These are phyloP conservation scores for Cephus rjabovi DNA, from an alignment of 2,888 invertebrate species.

Conservation along the genomic window DNA sequence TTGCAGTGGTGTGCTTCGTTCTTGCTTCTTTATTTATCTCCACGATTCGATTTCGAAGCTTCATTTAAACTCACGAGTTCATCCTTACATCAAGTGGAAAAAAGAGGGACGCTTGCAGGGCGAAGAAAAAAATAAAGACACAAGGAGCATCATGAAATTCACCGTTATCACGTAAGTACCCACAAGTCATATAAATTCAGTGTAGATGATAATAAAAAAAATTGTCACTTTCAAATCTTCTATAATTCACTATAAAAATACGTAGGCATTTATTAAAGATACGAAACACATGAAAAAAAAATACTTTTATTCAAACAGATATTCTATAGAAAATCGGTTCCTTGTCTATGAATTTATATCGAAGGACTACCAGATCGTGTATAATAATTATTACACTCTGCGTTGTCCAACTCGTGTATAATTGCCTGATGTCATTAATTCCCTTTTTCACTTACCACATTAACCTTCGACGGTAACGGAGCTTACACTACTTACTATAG, in stretches of 20 bases:
- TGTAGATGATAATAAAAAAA: neutral
- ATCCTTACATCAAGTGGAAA: slow-evolving; percentile 17
- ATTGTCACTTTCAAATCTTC: neutral
- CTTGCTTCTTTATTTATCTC: slow-evolving; percentile 46
- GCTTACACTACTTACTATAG: neutral
- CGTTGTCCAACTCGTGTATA: neutral
- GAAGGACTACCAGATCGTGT: too few relatives aligned
- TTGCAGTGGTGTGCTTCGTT: slow-evolving; percentile 55
- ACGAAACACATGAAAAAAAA: neutral
- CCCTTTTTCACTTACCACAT: neutral
- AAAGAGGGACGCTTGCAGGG: neutral
- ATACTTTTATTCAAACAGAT: neutral
- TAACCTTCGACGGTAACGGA: neutral
- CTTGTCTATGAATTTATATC: neutral
- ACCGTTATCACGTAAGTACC: slow-evolving; percentile 51
- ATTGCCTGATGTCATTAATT: neutral
- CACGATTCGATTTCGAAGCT: neutral
- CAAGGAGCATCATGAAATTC: slow-evolving; percentile 44
- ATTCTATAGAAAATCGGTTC: neutral
- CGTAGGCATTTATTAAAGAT: neutral
- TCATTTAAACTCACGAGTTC: neutral
- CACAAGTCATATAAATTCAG: neutral
- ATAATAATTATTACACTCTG: neutral
- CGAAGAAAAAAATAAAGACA: neutral
- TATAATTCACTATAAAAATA: neutral